Evolutionary conservation across 2,888 invertebrate genomes (phyloP), one percentile per base, ranked within the genome.

Genomic region (Polietes domitor): DNA sequence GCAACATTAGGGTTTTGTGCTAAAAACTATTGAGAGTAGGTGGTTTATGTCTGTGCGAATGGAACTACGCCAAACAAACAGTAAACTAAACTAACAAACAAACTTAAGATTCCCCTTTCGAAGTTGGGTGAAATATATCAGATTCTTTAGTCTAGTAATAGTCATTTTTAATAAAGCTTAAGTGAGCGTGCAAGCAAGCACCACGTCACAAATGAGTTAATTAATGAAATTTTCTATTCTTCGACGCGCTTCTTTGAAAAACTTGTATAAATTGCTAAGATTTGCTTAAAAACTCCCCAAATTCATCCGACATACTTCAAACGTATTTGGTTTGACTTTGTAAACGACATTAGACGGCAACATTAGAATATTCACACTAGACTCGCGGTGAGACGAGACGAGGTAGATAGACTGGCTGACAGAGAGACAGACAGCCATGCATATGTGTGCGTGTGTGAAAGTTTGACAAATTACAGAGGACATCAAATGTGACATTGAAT

Each of bases 391-490:
- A 65, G 26, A 26, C 15, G 58, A 58, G 58, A 58, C 58, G 21
- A 41, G 65, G 37, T 24, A 21, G 53, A 47, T 24, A 65, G 32
- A 50, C 21, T 47, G 50, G 53, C 63, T 15, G 71, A 65, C 82
- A 43, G 10, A 1, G 21, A 19, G 21, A 5, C 15, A 5, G 21
- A 74, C 37, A n/a, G n/a, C n/a, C 15, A 47, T 24, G 47, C 28
- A 47, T 24, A 61, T 47, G 43, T 19, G 58, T 28, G 9, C 26
- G 41, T 77, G 83, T 84, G 79, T 83, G 84, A 78, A 81, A 89
- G 87, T 90, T 90, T 89, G 89, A 90, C 90, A 90, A 89, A 89
- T 89, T 89, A 87, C 88, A 89, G 87, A 87, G 87, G 87, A 88
- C 88, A 89, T 89, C 87, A 88, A 86, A 84, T 87, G 85, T 86